Evolutionary conservation across 1,140 invertebrate genomes (phyloP).

Genomic region (Cyclargus thomasi): DNA sequence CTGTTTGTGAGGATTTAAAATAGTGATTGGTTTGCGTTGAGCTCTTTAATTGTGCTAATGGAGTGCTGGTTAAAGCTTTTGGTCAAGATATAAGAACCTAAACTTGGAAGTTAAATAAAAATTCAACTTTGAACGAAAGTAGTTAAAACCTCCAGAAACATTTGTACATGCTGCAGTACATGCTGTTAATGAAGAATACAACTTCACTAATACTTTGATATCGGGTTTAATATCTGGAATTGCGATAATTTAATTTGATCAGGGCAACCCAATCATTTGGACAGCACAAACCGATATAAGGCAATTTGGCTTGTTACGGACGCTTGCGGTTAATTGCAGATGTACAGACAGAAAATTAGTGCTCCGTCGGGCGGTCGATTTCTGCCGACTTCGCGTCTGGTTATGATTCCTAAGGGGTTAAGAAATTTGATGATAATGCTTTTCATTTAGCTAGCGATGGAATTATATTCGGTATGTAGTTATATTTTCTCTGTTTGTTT

Average conservation of each 20-base stretch:
- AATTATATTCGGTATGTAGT: background rate
- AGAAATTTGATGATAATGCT: background rate
- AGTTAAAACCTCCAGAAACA: too few relatives aligned
- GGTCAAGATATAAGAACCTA: too few relatives aligned
- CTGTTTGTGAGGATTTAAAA: background rate
- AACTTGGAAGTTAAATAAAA: too few relatives aligned
- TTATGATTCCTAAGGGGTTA: background rate
- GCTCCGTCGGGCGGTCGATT: slow-evolving; percentile 16
- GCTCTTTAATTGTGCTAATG: background rate
- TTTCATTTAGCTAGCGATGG: background rate
- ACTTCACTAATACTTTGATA: background rate
- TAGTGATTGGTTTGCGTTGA: background rate
- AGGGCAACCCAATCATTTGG: slow-evolving; percentile 10
- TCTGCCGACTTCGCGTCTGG: slow-evolving; percentile 6
- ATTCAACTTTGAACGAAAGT: too few relatives aligned
- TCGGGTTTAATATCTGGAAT: background rate
- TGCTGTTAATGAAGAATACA: too few relatives aligned
- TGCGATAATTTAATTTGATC: background rate
- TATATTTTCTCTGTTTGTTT: background rate
- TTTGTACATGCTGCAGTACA: too few relatives aligned
- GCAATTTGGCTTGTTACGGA: slow-evolving; percentile 16
- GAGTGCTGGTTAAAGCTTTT: background rate
- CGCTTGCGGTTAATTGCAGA: slow-evolving; percentile 22
- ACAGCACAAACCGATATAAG: slow-evolving; percentile 18
- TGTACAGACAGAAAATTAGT: slow-evolving; percentile 24